phyloP scores from a whole-genome alignment of 2,888 invertebrate species.

The Ganaspis brasiliensis region DNA sequence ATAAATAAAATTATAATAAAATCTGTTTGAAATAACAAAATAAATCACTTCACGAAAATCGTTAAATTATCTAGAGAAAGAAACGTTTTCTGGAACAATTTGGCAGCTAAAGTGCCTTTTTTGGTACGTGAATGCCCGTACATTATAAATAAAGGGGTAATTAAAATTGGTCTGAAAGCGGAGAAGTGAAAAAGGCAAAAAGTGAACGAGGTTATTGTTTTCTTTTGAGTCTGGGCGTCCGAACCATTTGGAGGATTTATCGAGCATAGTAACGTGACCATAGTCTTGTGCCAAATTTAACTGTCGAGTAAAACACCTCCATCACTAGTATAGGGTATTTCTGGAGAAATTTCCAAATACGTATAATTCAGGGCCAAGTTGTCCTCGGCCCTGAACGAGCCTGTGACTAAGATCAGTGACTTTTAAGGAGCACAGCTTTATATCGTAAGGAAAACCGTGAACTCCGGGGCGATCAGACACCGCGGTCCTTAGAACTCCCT shows the following conservation, averaged over 20 bases:
- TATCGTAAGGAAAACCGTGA: conserved; percentile 55
- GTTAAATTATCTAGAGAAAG: too few species aligned
- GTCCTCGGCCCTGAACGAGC: conserved; percentile 55
- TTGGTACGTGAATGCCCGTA: not conserved
- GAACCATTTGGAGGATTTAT: conserved; percentile 3
- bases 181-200: not conserved
- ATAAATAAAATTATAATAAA: too few species aligned
- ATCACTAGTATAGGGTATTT: conserved; percentile 15
- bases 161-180: conserved; percentile 35
- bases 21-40: too few species aligned
- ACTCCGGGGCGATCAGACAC: conserved; percentile 50
- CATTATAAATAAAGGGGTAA: conserved; percentile 1
- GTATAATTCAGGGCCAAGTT: conserved; percentile 57
- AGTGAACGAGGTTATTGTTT: not conserved
- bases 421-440: conserved; percentile 49
- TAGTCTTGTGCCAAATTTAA: conserved; percentile 36
- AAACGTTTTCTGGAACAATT: too few species aligned
- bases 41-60: too few species aligned
- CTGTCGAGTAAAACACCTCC: not conserved
- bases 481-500: conserved; percentile 73
- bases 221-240: conserved; percentile 9
- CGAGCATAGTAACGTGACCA: conserved; percentile 2
- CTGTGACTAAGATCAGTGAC: conserved; percentile 55
- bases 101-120: not conserved
- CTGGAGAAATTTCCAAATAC: conserved; percentile 36